Evolutionary conservation across 2,888 invertebrate genomes (phyloP), one percentile per base, ranked within the genome.

Genomic region (Syrphus vitripennis): DNA sequence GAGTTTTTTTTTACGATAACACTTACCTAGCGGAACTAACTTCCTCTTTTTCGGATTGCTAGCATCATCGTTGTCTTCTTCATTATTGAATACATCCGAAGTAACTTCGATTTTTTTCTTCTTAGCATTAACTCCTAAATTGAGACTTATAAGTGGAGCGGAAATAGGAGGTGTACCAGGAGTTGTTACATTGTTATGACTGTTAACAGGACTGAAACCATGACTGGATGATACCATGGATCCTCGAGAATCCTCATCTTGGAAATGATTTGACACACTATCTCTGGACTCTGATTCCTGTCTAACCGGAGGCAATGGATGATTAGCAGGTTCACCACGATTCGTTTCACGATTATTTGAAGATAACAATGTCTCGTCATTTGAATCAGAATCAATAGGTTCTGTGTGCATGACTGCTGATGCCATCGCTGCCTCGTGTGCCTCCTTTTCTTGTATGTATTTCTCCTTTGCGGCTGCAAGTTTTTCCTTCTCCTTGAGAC

Each of bases 61-160:
- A 59, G 92, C 90, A 81, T 93, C 93, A 76, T 95, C 95, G 86
- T 94, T 94, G 88, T 96, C 96, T 88, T 97, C 97, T 88, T 97
- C 97, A 80, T 96, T 96, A 92, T 97, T 97, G 91, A 97, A 97
- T 4, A 97, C 97, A 90, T 97, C 97, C 88, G 96, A 95, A 0
- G 97, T 95, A 88, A 96, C 96, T 83, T 96, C 93, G 91, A 96
- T 97, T 92, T 96, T 96, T 89, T 96, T 95, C 87, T 94, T 93
- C 88, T 93, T 93, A 75, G 91, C 91, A 87, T 90, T 92, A 53
- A 90, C 91, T 75, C 91, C 91, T 81, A 93, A 91, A 78, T 91
- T 92, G 67, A 93, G 89, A 80, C 93, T 93, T 87, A 94, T 93
- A 45, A 92, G 89, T 19, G 92, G 91, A 83, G 90, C 90, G 79